Base-by-base conservation (phyloP, 2,797 vertebrate species). In the Anguilla obscura region DNA sequence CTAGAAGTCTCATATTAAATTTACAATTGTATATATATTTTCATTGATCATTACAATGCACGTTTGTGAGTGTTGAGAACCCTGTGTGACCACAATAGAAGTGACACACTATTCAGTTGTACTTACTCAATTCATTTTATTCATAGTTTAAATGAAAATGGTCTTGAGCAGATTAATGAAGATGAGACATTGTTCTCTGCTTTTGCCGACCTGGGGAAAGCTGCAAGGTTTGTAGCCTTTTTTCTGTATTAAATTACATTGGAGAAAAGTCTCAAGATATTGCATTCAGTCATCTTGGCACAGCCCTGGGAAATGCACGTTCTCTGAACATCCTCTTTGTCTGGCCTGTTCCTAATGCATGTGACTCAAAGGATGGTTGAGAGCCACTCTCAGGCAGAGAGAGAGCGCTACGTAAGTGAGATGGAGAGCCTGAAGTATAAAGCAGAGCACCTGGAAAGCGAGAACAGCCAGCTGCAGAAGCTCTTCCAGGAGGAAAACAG, bases 401-500 rank as follows among this genome's bases (percentile, higher is more conserved):
- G 95, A 91, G 97, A 98, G 84, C 90, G 91, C 90, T 96, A 97
- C 2, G 96, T 98, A 91, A 97, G 96, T 71, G 97, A 98, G 88
- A 94, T 98, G 33, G 96, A 99, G 91, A 94, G 96, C 12, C 91
- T 98, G 89, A 96, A 93, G 86, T 95, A 97, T n/a, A 98, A 98
- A 96, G 93, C 96, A 88, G 96, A 97, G 24, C 97, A 99, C 91
- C 96, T 99, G 74, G 96, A 96, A 88, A 97, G 97, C 87, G 98
- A 99, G 91, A 98, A 97, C 93, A 96, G 92, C 93, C 96, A 97
- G 84, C 93, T 99, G 16, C 98, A 99, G 88, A 97, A 96, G 30
- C 93, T 99, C 48, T 98, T 99, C 93, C 94, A 97, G 79, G 98
- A 99, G 91, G 98, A 99, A 90, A 99, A 95, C 48, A 93, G 97